phyloP scores from a whole-genome alignment of 1,140 invertebrate species.

The Melanaphis sacchari region DNA sequence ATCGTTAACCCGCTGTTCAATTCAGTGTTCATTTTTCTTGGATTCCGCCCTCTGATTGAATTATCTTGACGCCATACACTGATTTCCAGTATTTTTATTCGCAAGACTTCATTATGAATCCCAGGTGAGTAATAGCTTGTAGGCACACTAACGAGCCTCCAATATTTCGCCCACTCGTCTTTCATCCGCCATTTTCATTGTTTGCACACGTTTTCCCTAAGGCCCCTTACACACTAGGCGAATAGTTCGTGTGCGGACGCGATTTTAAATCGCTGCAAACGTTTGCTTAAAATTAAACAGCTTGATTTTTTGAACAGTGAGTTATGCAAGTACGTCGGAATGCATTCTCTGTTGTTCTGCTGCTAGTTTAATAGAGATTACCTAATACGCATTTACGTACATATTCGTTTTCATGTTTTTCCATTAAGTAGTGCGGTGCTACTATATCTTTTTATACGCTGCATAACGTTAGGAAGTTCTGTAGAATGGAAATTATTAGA shows the following conservation, averaged over 20 bases:
- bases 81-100: background rate
- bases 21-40: background rate
- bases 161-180: background rate
- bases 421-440: background rate
- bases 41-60: background rate
- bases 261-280: no score
- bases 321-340: no score
- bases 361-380: no score
- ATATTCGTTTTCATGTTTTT: background rate
- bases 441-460: background rate
- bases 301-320: no score
- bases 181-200: background rate
- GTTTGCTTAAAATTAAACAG: no score
- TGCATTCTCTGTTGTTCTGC: no score
- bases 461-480: background rate
- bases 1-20: background rate
- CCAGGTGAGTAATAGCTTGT: background rate
- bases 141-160: background rate
- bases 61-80: background rate
- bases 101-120: background rate
- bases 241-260: background rate
- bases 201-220: background rate
- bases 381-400: no score
- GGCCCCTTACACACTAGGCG: no score
- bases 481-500: background rate